Evolutionary conservation across 2,797 vertebrate genomes (phyloP).

Genomic region (Microcaecilia unicolor): DNA sequence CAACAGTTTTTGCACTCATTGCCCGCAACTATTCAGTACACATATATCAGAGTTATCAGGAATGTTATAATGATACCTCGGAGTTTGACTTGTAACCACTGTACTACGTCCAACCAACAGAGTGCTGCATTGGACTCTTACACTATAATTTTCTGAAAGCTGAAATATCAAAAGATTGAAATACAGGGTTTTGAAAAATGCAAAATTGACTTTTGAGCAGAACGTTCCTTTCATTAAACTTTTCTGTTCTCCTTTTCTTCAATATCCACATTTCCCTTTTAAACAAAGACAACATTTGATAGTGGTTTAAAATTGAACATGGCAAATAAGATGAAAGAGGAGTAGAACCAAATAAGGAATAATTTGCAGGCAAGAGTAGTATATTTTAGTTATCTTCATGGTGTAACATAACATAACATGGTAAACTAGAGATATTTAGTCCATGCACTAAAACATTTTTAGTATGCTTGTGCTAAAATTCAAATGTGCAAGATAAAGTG

Average conservation of each 20-base stretch:
- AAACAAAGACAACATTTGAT: too few species aligned
- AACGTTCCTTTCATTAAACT: constrained; percentile 55
- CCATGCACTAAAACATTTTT: too few species aligned
- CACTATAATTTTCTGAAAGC: constrained; percentile 54
- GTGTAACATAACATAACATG: too few species aligned
- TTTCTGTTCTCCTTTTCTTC: constrained; percentile 50
- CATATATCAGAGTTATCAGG: constrained; percentile 37
- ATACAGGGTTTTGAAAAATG: constrained; percentile 43
- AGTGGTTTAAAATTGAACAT: too few species aligned
- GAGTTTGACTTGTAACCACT: constrained; percentile 46
- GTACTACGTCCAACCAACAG: constrained; percentile 56
- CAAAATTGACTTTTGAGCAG: constrained; percentile 42
- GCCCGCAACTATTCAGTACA: constrained; percentile 40
- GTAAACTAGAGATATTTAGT: too few species aligned
- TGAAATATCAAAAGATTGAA: constrained; percentile 49
- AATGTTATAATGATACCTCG: constrained; percentile 53
- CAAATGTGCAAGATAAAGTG: too few species aligned
- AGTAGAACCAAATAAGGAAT: too few species aligned
- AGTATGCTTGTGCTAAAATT: too few species aligned
- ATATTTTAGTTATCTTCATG: too few species aligned
- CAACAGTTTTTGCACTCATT: background rate
- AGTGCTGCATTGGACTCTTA: constrained; percentile 49
- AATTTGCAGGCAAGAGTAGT: too few species aligned
- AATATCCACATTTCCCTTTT: constrained; percentile 54
- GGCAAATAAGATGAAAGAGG: too few species aligned